Conservation (phyloP, 2,113 vertebrate genomes). For the Chamaea fasciata region DNA sequence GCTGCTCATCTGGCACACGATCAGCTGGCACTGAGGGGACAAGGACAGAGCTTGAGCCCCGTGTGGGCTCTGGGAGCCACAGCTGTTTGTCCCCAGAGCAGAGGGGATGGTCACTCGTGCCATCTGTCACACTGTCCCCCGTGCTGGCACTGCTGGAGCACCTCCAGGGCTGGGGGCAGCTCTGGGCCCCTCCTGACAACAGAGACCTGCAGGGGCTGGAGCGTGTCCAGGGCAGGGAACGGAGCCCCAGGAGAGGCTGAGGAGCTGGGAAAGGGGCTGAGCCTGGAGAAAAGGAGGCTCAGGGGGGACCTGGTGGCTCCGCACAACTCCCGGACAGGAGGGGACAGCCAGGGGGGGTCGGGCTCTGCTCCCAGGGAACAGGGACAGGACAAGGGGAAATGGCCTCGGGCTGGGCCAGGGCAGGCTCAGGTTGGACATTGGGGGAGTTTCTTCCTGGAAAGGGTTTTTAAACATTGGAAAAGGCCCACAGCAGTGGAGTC, state of each 20-base stretch:
- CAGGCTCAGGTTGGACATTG: rapidly evolving
- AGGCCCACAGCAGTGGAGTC: neutral
- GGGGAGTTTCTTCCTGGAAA: rapidly evolving
- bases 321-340: neutral
- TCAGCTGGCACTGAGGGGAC: constrained; percentile 87
- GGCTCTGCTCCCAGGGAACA: neutral
- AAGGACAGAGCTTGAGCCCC: neutral
- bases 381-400: neutral
- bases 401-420: neutral
- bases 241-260: too few relatives aligned
- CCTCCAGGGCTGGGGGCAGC: neutral
- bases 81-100: neutral
- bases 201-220: neutral
- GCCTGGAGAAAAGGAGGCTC: neutral
- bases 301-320: neutral
- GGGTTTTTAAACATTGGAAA: neutral
- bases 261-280: neutral
- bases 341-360: neutral
- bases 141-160: neutral
- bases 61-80: neutral
- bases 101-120: rapidly evolving
- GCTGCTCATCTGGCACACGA: constrained; percentile 98
- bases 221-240: neutral
- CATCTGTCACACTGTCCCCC: neutral
- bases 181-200: neutral